Evolutionary conservation across 2,888 invertebrate genomes (phyloP), one percentile per base, ranked within the genome.

Genomic region (Cyclophora punctaria): DNA sequence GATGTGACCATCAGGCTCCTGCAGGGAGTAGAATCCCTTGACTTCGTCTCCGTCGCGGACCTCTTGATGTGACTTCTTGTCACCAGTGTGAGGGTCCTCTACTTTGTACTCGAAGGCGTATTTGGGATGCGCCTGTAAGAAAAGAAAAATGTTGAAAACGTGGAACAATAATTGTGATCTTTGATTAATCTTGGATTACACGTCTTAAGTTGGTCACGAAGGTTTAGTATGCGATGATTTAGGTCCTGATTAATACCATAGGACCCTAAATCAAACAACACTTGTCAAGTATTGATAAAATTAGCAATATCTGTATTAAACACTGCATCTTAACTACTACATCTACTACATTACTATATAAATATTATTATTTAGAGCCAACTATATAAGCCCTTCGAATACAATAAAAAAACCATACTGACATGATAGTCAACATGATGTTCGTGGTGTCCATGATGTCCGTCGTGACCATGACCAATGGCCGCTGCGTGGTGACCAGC

Each of bases 11-110:
- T 70, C 70, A 40, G 70, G 62, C 51, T 67, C 62, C 7, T 67
- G 62, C 44, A 69, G 54, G 41, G 57, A 58, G 73, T 91, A 92
- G 63, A 90, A 88, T 45, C 92, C 92, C 69, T 90, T 89, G 47
- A 92, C 91, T 35, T 83, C 85, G 63, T 91, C 89, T 3, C 91
- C 92, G 69, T 90, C 86, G 42, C 86, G 81, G 57, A 75, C 75
- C 70, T 90, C 90, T 42, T 83, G 78, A 66, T 90, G 90, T 55
- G 80, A 78, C 71, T 90, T 90, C 67, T 88, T 81, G 74, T 90
- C 90, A 7, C 89, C 90, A 20, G 90, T 90, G 59, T 90, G 88
- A 2, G 81, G 83, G 58, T 90, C 90, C 56, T 86, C 80, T 41
- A 89, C 90, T 34, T 67, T 62, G 50, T 69, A 69, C 40, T 81